Evolutionary conservation across 2,113 vertebrate species (phyloP).

Genomic region (Pogona vitticeps): DNA sequence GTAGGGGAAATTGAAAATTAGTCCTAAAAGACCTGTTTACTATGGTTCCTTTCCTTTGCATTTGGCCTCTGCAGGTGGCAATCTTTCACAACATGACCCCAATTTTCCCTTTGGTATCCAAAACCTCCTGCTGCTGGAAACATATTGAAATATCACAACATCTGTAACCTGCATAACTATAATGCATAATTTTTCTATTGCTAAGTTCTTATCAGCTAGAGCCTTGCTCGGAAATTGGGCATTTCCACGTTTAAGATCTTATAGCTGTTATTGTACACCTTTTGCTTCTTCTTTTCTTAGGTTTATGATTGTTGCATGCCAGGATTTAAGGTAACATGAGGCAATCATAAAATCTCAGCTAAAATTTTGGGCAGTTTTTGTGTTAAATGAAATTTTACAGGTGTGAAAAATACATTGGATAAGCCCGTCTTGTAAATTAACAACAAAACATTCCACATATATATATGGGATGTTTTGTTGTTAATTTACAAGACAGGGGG

Average conservation of each 20-base stretch:
- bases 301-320: background rate
- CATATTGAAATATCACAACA: constrained; percentile 22
- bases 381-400: background rate
- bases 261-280: background rate
- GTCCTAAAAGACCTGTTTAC: constrained; percentile 29
- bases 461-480: too few relatives aligned
- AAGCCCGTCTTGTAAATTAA: background rate
- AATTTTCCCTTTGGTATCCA: constrained; percentile 44
- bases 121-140: constrained; percentile 37
- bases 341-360: background rate
- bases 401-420: background rate
- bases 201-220: background rate
- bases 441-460: too few relatives aligned
- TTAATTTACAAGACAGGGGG: background rate
- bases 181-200: background rate
- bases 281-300: background rate
- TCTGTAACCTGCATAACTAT: constrained; percentile 10
- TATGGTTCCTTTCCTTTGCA: background rate
- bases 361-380: background rate
- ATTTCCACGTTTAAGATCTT: background rate
- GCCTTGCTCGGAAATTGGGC: background rate
- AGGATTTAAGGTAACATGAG: accelerated
- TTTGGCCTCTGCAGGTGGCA: constrained; percentile 45
- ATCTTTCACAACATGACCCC: constrained; percentile 49
- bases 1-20: constrained; percentile 36